phyloP scores from a whole-genome alignment of 2,888 invertebrate species.

The Zygogramma bicolorata region DNA sequence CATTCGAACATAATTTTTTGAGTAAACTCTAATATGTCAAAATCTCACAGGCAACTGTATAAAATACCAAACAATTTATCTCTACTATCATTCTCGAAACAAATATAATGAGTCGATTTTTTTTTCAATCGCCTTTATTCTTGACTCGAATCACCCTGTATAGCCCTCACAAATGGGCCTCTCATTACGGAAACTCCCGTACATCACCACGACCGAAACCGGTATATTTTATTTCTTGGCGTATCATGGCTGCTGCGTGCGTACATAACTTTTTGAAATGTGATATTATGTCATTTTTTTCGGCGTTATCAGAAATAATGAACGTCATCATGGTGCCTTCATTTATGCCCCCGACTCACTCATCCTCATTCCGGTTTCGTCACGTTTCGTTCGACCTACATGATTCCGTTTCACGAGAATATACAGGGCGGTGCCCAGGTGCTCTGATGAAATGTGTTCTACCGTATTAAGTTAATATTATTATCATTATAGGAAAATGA shows the following conservation, averaged over 20 bases:
- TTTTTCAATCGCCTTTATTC: not conserved
- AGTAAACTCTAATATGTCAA: too few species aligned
- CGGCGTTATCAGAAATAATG: conserved; percentile 14
- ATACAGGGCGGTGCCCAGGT: not conserved
- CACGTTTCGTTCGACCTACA: conserved; percentile 2
- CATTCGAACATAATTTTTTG: too few species aligned
- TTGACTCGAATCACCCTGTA: not conserved
- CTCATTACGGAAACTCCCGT: not conserved
- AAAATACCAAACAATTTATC: too few species aligned
- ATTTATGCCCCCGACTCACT: not conserved
- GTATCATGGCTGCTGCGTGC: not conserved
- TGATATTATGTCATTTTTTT: conserved; percentile 21
- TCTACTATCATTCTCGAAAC: too few species aligned
- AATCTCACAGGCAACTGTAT: too few species aligned
- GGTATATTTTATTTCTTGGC: not conserved
- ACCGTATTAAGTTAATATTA: too few species aligned
- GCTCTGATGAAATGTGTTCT: too few species aligned
- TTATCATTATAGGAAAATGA: too few species aligned
- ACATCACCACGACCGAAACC: not conserved
- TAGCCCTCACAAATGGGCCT: not conserved
- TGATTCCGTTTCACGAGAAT: not conserved
- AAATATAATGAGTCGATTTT: too few species aligned
- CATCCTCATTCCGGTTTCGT: not conserved
- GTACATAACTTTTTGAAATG: conserved; percentile 6
- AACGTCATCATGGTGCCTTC: not conserved